phyloP scores from a whole-genome alignment of 64 coral and sea anemone genomes.

The Hydrozoanthus tunicans region DNA sequence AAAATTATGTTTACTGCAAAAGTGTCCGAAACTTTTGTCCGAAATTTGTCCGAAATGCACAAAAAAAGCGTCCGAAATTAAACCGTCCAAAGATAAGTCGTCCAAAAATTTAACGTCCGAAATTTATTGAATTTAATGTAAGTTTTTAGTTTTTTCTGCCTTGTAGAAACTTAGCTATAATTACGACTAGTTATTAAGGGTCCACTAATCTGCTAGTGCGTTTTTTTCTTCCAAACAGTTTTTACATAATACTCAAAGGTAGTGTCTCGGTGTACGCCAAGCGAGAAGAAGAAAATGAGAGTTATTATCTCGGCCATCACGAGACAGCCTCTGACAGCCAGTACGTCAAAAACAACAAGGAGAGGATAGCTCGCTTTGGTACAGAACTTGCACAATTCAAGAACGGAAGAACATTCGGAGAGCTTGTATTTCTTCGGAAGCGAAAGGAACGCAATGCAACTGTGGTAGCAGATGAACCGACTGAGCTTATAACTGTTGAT shows the following conservation, averaged over 20 bases:
- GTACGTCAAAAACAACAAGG: constrained; percentile 64
- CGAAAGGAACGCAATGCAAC: constrained; percentile 87
- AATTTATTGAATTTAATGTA: too few species aligned
- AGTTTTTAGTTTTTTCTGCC: too few species aligned
- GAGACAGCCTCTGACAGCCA: constrained; percentile 35
- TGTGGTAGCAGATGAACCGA: constrained; percentile 72
- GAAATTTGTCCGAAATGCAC: too few species aligned
- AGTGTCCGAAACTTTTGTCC: too few species aligned
- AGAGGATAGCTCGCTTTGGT: constrained; percentile 77
- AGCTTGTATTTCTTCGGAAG: constrained; percentile 62
- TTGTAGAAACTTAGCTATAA: too few species aligned
- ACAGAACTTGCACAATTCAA: constrained; percentile 66
- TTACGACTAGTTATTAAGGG: too few species aligned
- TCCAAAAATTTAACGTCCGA: too few species aligned
- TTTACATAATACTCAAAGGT: constrained; percentile 89
- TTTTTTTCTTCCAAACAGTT: constrained; percentile 39
- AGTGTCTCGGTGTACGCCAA: constrained; percentile 82
- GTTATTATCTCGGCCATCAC: constrained; percentile 26
- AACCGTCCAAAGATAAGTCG: too few species aligned
- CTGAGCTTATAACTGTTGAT: constrained; percentile 69
- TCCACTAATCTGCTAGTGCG: too few species aligned
- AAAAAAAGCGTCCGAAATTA: too few species aligned
- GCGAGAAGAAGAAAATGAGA: constrained; percentile 62
- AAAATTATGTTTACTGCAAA: too few species aligned
- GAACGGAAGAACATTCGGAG: constrained; percentile 78